Percentiles rank a stretch among this genome's conserved stretches.
phyloP scores from a whole-genome alignment of 2,797 vertebrate species.

The Neosalanx taihuensis region DNA sequence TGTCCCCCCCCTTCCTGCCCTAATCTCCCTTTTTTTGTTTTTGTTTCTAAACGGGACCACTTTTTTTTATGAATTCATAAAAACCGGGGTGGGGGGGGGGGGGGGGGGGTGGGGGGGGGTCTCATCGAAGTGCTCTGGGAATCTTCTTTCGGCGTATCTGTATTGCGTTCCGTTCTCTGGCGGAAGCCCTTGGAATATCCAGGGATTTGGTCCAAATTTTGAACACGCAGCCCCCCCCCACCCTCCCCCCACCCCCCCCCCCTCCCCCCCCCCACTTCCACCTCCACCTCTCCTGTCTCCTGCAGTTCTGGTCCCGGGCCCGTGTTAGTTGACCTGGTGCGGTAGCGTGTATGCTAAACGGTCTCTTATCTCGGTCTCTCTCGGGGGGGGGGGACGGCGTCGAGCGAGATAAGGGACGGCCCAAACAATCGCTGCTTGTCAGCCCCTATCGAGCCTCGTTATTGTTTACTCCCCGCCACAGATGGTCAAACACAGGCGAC shows the following conservation, averaged over 20 bases:
- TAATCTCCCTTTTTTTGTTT: slow-evolving; percentile 17
- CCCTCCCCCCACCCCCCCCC: neutral
- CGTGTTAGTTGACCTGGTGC: neutral
- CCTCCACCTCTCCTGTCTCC: neutral
- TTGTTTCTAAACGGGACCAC: slow-evolving; percentile 4
- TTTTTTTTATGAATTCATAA: slow-evolving; percentile 35
- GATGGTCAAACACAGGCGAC: slow-evolving; percentile 53
- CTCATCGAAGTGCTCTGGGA: slow-evolving; percentile 17
- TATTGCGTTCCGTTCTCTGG: slow-evolving; percentile 31
- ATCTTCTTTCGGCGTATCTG: neutral
- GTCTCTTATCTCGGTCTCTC: slow-evolving; percentile 47
- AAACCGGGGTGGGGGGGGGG: too few species aligned
- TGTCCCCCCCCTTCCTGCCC: neutral
- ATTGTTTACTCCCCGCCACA: slow-evolving; percentile 49
- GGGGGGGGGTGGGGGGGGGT: too few species aligned
- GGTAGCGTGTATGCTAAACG: slow-evolving; percentile 50
- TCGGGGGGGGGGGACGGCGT: slow-evolving; percentile 27
- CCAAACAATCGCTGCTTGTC: slow-evolving; percentile 54
- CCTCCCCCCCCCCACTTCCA: neutral
- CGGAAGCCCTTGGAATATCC: slow-evolving; percentile 21
- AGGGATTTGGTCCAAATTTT: slow-evolving; percentile 16
- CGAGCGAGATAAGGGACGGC: slow-evolving; percentile 56
- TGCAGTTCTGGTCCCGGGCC: neutral
- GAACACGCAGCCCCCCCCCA: neutral
- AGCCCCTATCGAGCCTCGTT: slow-evolving; percentile 30